These are phyloP conservation scores for Labrus mixtus DNA, from an alignment of 2,113 vertebrate species.

Conservation along the genomic window DNA sequence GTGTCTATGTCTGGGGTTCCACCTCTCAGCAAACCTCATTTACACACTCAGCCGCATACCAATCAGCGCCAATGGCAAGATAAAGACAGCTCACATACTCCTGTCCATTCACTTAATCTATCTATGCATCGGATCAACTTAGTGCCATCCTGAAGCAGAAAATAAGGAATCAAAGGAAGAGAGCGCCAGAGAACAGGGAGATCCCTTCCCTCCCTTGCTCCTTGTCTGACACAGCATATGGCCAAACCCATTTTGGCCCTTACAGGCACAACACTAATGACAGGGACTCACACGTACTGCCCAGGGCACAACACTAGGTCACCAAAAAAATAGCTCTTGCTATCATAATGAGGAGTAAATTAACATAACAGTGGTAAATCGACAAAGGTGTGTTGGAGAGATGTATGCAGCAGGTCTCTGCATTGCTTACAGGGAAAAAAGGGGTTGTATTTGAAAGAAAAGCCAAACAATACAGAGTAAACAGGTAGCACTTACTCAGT, in stretches of 20 bases:
- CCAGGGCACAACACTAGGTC: conserved; percentile 43
- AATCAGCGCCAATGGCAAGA: conserved; percentile 72
- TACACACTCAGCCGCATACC: conserved; percentile 79
- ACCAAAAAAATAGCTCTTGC: conserved; percentile 60
- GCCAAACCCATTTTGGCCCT: conserved; percentile 57
- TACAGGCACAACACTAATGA: conserved; percentile 56
- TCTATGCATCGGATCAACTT: conserved; percentile 31
- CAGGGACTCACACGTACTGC: conserved; percentile 48
- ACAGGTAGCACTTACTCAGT: conserved; percentile 92
- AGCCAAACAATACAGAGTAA: conserved; percentile 43
- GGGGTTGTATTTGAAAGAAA: neutral
- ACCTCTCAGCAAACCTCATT: conserved; percentile 73
- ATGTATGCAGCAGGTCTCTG: conserved; percentile 38
- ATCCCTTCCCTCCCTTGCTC: conserved; percentile 50
- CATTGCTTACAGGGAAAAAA: conserved; percentile 12
- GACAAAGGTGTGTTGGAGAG: conserved; percentile 56
- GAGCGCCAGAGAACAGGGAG: conserved; percentile 45
- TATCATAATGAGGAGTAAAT: conserved; percentile 44
- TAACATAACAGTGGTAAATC: conserved; percentile 44
- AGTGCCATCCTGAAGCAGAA: conserved; percentile 29
- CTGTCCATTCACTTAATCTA: conserved; percentile 55
- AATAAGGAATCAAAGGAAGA: conserved; percentile 33
- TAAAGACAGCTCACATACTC: conserved; percentile 52
- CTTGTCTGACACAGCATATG: conserved; percentile 65
- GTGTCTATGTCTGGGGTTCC: conserved; percentile 69